A percentile compares a stretch with the other conserved stretches of the same genome.
phyloP scores from a whole-genome alignment of 2,113 vertebrate genomes.

The zebrafish (Danio rerio) region DNA sequence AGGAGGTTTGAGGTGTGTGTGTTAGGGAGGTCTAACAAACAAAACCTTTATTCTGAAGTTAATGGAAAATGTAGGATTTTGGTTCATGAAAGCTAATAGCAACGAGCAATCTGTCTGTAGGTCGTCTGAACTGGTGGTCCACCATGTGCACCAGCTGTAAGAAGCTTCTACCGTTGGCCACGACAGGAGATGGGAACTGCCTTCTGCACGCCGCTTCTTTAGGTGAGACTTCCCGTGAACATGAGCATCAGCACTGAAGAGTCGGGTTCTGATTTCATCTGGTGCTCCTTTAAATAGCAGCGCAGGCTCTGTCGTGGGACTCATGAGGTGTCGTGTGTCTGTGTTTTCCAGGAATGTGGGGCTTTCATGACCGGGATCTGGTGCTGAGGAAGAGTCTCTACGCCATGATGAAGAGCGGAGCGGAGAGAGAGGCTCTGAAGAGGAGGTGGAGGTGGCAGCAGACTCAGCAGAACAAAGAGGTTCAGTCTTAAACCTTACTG shows the following conservation, averaged over 20 bases:
- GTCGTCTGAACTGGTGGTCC: conserved; percentile 98
- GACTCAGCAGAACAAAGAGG: conserved; percentile 99
- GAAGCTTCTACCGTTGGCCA: conserved; percentile 94
- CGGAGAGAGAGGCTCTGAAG: conserved; percentile 93
- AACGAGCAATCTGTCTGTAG: conserved; percentile 67
- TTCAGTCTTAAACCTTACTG: conserved; percentile 54
- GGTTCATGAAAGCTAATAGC: too few species aligned
- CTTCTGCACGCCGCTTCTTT: conserved; percentile 96
- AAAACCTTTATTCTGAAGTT: neutral
- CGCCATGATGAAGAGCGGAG: conserved; percentile 95
- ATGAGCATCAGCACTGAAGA: neutral
- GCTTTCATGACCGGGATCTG: conserved; percentile 96
- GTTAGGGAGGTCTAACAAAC: too few species aligned
- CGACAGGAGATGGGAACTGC: conserved; percentile 97
- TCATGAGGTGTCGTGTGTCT: neutral
- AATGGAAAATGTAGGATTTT: conserved; percentile 9
- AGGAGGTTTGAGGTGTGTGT: too few species aligned
- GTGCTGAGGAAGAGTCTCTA: conserved; percentile 96
- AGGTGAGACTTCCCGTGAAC: conserved; percentile 76
- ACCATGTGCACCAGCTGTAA: conserved; percentile 94
- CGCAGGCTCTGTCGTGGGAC: neutral
- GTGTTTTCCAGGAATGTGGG: conserved; percentile 91
- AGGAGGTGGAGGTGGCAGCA: conserved; percentile 98
- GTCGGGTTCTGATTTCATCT: neutral
- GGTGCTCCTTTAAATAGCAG: neutral